phyloP scores from a whole-genome alignment of 2,113 vertebrate species.

The Nyctereutes procyonoides region DNA sequence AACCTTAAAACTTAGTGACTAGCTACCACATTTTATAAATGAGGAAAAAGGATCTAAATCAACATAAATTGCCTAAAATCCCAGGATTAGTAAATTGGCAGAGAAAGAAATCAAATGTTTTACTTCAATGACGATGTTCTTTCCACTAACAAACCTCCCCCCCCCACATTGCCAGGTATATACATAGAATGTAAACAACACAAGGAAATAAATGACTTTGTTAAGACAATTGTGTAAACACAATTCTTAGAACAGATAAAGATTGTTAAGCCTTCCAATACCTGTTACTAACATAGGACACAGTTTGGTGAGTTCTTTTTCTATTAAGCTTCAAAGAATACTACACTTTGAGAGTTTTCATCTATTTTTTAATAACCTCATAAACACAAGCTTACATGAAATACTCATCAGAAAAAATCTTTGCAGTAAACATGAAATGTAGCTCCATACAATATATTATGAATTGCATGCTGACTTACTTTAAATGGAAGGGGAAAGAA shows the following conservation, averaged over 20 bases:
- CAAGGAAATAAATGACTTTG: background rate
- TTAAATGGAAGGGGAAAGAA: background rate
- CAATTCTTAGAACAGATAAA: background rate
- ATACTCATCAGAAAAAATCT: background rate
- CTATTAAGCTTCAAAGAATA: background rate
- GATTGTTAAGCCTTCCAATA: background rate
- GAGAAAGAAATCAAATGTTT: background rate
- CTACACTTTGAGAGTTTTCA: background rate
- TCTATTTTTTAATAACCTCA: constrained; percentile 31
- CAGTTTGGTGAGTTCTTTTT: background rate
- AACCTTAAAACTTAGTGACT: background rate
- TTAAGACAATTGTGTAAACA: background rate
- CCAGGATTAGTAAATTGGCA: background rate
- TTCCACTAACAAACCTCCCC: background rate
- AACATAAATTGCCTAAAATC: background rate
- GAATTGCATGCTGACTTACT: constrained; percentile 1
- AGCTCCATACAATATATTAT: background rate
- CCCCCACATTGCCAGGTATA: background rate
- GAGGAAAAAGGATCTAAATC: background rate
- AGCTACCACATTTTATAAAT: constrained; percentile 15
- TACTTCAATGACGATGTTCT: background rate
- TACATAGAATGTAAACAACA: background rate
- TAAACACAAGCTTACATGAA: background rate
- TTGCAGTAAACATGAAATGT: background rate
- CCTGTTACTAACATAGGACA: background rate